Evolutionary conservation across 2,113 vertebrate species (phyloP).

Genomic region (Butorides virescens): DNA sequence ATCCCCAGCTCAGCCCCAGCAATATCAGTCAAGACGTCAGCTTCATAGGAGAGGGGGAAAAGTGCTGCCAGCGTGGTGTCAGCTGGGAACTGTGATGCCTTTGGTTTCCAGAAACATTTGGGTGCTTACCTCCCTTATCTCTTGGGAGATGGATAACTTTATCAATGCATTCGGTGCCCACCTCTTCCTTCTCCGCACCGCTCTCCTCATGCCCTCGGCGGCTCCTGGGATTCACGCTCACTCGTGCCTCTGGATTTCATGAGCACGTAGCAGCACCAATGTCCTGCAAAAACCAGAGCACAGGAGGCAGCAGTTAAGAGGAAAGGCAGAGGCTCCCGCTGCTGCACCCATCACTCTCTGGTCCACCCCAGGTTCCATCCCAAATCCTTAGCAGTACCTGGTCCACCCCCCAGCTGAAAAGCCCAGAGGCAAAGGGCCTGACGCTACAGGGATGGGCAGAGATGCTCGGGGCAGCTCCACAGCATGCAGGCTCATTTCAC

Average conservation of each 20-base stretch:
- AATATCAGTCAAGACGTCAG: neutral
- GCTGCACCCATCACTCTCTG: neutral
- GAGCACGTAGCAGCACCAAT: neutral
- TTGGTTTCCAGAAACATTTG: neutral
- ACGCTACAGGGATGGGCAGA: neutral
- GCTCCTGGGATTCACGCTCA: neutral
- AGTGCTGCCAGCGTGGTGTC: neutral
- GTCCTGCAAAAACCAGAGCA: neutral
- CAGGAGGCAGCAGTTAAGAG: neutral
- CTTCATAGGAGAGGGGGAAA: neutral
- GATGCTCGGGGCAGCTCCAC: neutral
- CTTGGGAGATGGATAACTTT: neutral
- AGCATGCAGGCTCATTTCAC: fast-evolving
- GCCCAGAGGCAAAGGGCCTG: neutral
- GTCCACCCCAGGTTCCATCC: neutral
- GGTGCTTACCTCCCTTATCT: neutral
- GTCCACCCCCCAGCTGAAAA: neutral
- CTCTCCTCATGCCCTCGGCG: neutral
- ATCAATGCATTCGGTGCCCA: neutral
- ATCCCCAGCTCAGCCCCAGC: neutral
- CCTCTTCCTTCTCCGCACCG: neutral
- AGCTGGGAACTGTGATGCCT: neutral
- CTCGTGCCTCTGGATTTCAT: neutral
- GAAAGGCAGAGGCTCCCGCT: neutral
- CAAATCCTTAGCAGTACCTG: neutral